These are phyloP conservation scores for Trypoxylus dichotomus DNA, from an alignment of 1,140 invertebrate species.

Conservation along the genomic window DNA sequence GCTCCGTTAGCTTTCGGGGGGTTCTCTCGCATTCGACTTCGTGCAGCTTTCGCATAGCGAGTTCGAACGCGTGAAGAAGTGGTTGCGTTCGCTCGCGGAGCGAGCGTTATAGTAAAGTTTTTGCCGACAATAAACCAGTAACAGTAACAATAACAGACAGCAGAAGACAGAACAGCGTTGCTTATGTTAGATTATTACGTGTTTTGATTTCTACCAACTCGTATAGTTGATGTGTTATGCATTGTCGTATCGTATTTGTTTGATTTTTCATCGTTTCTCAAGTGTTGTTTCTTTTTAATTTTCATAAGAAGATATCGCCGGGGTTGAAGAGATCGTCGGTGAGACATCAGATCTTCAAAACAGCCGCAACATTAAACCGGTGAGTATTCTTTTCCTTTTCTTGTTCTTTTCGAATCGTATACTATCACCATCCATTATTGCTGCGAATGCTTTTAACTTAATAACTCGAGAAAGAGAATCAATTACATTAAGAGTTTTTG, in stretches of 20 bases:
- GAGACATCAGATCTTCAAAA: not conserved
- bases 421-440: slow-evolving; percentile 6
- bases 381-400: not conserved
- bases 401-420: not conserved
- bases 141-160: not conserved
- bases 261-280: not conserved
- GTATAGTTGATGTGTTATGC: not conserved
- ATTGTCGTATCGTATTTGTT: not conserved
- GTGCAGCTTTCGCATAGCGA: slow-evolving; percentile 14
- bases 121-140: not conserved
- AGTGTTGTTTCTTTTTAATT: not conserved
- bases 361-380: slow-evolving; percentile 14
- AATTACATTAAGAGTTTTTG: slow-evolving; percentile 21
- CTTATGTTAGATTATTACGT: too few relatives aligned
- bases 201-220: too few relatives aligned
- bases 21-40: not conserved
- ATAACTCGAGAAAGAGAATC: slow-evolving; percentile 16
- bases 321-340: not conserved
- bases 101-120: not conserved
- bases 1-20: slow-evolving; percentile 12
- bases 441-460: slow-evolving; percentile 16
- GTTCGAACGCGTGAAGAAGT: not conserved
- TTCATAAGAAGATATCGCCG: not conserved
- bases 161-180: too few relatives aligned
- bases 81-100: not conserved